Base-by-base conservation (phyloP, 2,888 invertebrate species). In the Torymus aiolomorphi region DNA sequence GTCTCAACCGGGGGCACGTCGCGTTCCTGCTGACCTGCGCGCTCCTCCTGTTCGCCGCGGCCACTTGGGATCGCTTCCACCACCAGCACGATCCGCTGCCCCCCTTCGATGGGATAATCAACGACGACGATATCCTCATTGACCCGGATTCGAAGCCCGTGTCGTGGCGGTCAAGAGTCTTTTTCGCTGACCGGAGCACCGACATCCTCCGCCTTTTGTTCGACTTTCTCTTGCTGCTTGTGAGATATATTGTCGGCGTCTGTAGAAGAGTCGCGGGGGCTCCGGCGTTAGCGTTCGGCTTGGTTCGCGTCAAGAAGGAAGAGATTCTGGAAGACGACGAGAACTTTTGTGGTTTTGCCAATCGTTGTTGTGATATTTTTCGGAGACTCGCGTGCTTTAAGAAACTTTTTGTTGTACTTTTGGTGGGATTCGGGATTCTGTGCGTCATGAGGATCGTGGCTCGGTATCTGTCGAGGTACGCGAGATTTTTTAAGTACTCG, bases 11-110 rank as follows among this genome's bases (percentile, higher is more conserved):
- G 13, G 51, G 31, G 24, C 78, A 76, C 16, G 14, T 72, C 18
- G 72, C 31, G 12, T 76, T 81, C 59, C 67, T 81, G 42, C 42
- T 54, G 1, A n/a, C 5, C n/a, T 76, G 78, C 49, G 76, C 72
- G 14, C 49, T 78, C 2, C 42, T 61, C 42, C 72, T 81, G 11
- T 16, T 52, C 72, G 54, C 5, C 59, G 14, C 52, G 14, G 31
- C 74, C 2, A 10, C 11, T 11, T 75, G 71, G 75, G 67, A 65
- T 14, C 54, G 13, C 2, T 51, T n/a, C 3, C 8, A 42, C 42
- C 42, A 8, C 8, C 5, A 10, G 8, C 42, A 42, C 8, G 42
- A 20, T 20, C 20, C 20, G 2, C 20, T 8, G 42, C 8, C 8
- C 42, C 42, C 42, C 8, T 42, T 42, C 5, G 42, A 42, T 8